Evolutionary conservation across 2,797 vertebrate species (phyloP).

Genomic region (Myoxocephalus aenaeus): DNA sequence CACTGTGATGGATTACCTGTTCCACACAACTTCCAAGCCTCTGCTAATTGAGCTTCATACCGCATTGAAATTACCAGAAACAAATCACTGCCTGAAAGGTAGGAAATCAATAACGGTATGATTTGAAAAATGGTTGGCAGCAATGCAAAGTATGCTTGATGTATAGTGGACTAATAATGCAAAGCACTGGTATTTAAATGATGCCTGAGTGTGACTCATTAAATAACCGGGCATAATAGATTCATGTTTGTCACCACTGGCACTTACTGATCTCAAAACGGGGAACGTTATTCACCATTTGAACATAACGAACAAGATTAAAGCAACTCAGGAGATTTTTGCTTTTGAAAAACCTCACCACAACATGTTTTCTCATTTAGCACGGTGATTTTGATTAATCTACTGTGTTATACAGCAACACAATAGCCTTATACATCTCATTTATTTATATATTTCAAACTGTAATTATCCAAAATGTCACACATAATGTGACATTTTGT

Average conservation of each 20-base stretch:
- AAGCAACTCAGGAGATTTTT: conserved; percentile 5
- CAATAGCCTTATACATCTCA: not conserved
- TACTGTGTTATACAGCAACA: not conserved
- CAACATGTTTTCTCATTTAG: not conserved
- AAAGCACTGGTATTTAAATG: conserved; percentile 46
- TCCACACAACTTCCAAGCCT: not conserved
- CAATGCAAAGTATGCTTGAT: conserved; percentile 23
- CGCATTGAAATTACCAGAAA: not conserved
- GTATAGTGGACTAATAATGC: conserved; percentile 31
- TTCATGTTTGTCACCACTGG: conserved; percentile 48
- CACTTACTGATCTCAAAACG: conserved; percentile 44
- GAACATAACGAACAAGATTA: conserved; percentile 32
- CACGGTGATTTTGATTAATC: not conserved
- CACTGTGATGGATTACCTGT: conserved; percentile 20
- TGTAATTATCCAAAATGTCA: not conserved
- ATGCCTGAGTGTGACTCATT: conserved; percentile 67
- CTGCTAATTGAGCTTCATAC: conserved; percentile 18
- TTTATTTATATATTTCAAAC: not conserved
- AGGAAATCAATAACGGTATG: conserved; percentile 14
- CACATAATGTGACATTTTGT: conserved; percentile 2
- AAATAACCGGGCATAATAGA: conserved; percentile 41
- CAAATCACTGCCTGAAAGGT: conserved; percentile 12
- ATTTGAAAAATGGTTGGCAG: conserved; percentile 25
- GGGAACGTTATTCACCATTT: conserved; percentile 29
- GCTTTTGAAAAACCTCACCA: not conserved